These are phyloP conservation scores for Loriculus beryllinus DNA, from an alignment of 2,797 vertebrate genomes.

Conservation along the genomic window DNA sequence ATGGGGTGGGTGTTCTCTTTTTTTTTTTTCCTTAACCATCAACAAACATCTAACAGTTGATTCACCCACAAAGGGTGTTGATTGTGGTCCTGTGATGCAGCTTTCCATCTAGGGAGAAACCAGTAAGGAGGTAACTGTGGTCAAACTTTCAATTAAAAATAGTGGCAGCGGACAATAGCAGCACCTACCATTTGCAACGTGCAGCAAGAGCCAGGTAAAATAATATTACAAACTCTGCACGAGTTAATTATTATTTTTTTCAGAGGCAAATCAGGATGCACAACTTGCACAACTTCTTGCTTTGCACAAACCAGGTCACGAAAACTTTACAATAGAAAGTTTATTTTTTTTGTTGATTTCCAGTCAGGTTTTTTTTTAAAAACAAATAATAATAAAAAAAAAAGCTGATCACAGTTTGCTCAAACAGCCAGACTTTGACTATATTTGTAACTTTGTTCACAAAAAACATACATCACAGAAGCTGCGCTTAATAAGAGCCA, in stretches of 20 bases:
- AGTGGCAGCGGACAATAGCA: not conserved
- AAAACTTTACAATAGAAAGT: constrained; percentile 93
- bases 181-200: not conserved
- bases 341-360: constrained; percentile 93
- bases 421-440: constrained; percentile 85
- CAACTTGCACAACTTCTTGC: constrained; percentile 49
- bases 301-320: constrained; percentile 75
- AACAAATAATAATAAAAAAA: constrained; percentile 79
- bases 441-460: constrained; percentile 83
- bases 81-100: constrained; percentile 28
- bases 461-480: constrained; percentile 82
- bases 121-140: constrained; percentile 28
- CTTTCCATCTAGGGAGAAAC: constrained; percentile 51
- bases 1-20: not conserved
- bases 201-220: constrained; percentile 37
- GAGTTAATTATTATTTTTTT: not conserved
- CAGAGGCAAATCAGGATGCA: constrained; percentile 55
- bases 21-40: not conserved
- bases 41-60: constrained; percentile 46
- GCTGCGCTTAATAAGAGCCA: constrained; percentile 84
- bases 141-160: constrained; percentile 50
- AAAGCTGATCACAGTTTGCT: constrained; percentile 88
- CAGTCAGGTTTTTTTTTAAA: constrained; percentile 84
- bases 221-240: constrained; percentile 39
- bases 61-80: constrained; percentile 52